Conservation (phyloP, 2,113 vertebrate species). For the Elanoides forficatus region DNA sequence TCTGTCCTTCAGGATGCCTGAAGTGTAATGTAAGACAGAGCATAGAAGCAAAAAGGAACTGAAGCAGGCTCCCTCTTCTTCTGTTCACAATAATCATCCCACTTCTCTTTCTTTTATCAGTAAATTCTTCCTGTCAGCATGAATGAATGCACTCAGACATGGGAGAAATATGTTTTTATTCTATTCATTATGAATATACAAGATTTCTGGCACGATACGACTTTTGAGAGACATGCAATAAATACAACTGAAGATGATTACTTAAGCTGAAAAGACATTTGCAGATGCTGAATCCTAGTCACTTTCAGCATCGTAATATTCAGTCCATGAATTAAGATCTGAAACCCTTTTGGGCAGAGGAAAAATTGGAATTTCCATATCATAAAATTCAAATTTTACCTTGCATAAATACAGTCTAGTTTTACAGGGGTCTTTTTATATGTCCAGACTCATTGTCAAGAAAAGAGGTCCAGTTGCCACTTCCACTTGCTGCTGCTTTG, state of each 20-base stretch:
- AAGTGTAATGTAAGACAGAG: not conserved
- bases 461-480: not conserved
- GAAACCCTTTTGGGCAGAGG: not conserved
- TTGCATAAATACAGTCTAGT: not conserved
- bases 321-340: not conserved
- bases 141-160: not conserved
- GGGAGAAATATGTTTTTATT: not conserved
- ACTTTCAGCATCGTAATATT: not conserved
- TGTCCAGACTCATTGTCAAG: not conserved
- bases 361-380: not conserved
- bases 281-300: not conserved
- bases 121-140: constrained; percentile 13
- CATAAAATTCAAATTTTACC: not conserved
- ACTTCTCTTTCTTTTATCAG: not conserved
- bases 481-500: not conserved
- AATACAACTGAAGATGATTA: not conserved
- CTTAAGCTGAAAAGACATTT: not conserved
- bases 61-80: not conserved
- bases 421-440: not conserved
- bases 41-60: not conserved
- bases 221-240: not conserved
- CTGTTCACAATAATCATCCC: not conserved
- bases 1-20: not conserved
- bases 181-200: constrained; percentile 8
- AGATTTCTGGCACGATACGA: not conserved